Evolutionary conservation across 2,888 invertebrate species (phyloP).

Genomic region (Fragum fragum): DNA sequence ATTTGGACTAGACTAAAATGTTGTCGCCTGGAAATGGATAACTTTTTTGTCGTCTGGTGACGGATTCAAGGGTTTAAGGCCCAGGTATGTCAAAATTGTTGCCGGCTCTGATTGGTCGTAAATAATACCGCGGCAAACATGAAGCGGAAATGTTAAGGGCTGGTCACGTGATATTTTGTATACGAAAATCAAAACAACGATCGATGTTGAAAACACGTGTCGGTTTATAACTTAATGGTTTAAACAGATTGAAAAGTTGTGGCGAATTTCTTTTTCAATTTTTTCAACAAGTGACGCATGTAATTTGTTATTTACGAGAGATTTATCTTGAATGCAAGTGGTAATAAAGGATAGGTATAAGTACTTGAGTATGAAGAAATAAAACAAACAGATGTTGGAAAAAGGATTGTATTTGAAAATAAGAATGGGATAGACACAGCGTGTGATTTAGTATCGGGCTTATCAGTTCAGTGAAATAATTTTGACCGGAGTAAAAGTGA

Average conservation of each 20-base stretch:
- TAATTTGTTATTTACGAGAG: constrained; percentile 9
- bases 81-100: background rate
- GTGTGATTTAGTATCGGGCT: background rate
- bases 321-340: constrained; percentile 15
- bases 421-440: background rate
- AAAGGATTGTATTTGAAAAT: background rate
- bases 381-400: constrained; percentile 12
- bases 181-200: constrained; percentile 27
- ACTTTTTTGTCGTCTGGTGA: too few relatives aligned
- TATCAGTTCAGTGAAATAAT: background rate
- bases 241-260: background rate
- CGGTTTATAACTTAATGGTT: constrained; percentile 14
- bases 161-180: constrained; percentile 17
- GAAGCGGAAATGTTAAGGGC: constrained; percentile 24
- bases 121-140: constrained; percentile 11
- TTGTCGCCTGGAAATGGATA: too few relatives aligned
- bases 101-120: background rate
- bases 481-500: background rate
- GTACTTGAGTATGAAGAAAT: background rate
- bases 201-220: constrained; percentile 21
- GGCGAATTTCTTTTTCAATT: background rate
- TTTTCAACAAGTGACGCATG: constrained; percentile 4
- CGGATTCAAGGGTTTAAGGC: background rate
- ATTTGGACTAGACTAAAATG: too few relatives aligned
- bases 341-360: constrained; percentile 1